Evolutionary conservation across 2,888 invertebrate genomes (phyloP).

Genomic region (Chironomus riparius): DNA sequence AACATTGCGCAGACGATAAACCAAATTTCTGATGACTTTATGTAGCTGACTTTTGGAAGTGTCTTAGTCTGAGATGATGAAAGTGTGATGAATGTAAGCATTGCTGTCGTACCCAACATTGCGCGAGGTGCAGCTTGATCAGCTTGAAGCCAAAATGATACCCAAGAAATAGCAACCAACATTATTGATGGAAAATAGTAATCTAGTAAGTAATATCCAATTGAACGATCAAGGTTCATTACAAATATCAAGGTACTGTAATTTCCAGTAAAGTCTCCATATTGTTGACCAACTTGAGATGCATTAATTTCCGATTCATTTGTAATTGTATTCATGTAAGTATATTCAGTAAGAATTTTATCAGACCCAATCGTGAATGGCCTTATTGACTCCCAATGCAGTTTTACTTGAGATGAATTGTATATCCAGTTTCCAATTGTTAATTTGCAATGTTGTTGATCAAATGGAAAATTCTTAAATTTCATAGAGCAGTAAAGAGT

Average conservation of each 20-base stretch:
- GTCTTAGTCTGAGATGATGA: constrained; percentile 78
- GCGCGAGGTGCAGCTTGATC: constrained; percentile 77
- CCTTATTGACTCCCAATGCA: constrained; percentile 65
- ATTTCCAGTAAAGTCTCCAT: constrained; percentile 59
- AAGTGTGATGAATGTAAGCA: constrained; percentile 71
- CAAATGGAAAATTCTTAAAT: constrained; percentile 79
- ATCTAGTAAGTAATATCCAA: constrained; percentile 80
- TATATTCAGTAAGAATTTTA: constrained; percentile 72
- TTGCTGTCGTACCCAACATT: constrained; percentile 53
- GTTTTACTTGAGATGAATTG: constrained; percentile 61
- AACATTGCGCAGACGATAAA: constrained; percentile 76
- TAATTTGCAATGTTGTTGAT: constrained; percentile 71
- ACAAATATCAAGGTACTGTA: constrained; percentile 72
- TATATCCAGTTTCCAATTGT: constrained; percentile 79
- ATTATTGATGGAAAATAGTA: constrained; percentile 81
- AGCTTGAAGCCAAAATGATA: constrained; percentile 81
- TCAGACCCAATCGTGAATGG: constrained; percentile 68
- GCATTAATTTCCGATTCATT: constrained; percentile 61
- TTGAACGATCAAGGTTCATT: constrained; percentile 68
- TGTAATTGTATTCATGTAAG: constrained; percentile 59
- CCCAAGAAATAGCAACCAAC: constrained; percentile 80
- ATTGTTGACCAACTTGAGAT: constrained; percentile 51
- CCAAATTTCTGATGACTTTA: constrained; percentile 86
- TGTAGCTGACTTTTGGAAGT: constrained; percentile 79
- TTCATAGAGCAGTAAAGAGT: constrained; percentile 80